Base-by-base conservation (phyloP, 2,113 vertebrate species). In the Lagopus muta region DNA sequence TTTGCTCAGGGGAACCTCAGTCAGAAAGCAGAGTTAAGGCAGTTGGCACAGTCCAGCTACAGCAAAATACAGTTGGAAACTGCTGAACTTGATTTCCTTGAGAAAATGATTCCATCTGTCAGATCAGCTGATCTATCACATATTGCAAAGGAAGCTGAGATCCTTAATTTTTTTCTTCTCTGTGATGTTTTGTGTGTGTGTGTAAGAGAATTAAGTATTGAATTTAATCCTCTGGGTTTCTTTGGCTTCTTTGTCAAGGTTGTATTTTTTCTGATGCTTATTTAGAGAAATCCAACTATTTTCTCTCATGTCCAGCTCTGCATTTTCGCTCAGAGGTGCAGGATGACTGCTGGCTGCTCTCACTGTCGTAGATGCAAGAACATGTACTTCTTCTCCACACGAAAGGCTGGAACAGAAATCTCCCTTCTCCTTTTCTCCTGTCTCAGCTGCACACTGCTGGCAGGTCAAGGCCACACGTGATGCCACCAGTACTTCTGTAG, bases 301-400 rank as follows among this genome's bases (percentile, higher is more conserved):
- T 75, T 19, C 43, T 75, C 18, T 48, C 60, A 5, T 45, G 32
- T 17, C 48, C 55, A 24, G 13, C 45, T 38, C 74, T 34, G 28
- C 11, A 13, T 36, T 69, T 45, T 64, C 28, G 20, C 28, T 72
- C 40, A 30, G 57, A 84, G 54, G n/a, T n/a, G 34, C 57, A 54
- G 40, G 36, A 50, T 36, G 38, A 0, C 1, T 28, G 18, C 82
- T 57, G 48, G 55, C 15, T 76, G 34, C 62, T 81, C 40, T 74
- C 54, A 6, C 3, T 40, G 66, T 48, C 48, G 8, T 10, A 84
- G 62, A 32, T 27, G 43, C 34, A 42, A 45, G 38, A 85, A 36
- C 16, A 16, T 45, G 52, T 34, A 16, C 2, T 0, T 19, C 19
- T 65, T 11, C 8, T 69, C 40, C 27, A 13, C 5, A 2, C 24